Conservation (phyloP, 2,797 vertebrate genomes). For the Okamejei kenojei region DNA sequence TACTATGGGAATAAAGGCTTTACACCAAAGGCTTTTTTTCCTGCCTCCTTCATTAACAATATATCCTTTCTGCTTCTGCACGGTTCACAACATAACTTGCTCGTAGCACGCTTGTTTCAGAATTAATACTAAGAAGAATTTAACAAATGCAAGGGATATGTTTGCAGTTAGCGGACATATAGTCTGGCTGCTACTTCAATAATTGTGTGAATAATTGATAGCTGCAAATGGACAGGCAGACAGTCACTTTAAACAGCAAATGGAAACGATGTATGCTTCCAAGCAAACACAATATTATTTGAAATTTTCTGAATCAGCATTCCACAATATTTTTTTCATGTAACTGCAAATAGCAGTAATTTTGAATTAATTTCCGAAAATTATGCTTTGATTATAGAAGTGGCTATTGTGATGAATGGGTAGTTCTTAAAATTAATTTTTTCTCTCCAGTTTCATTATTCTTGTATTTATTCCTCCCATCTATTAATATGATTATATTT, state of each 20-base stretch:
- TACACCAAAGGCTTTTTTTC: neutral
- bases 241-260: neutral
- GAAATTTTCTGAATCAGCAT: neutral
- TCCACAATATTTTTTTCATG: neutral
- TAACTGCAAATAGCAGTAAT: neutral
- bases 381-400: neutral
- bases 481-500: neutral
- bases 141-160: neutral
- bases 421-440: neutral
- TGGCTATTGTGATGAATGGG: neutral
- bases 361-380: neutral
- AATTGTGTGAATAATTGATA: constrained; percentile 25
- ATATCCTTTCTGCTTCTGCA: neutral
- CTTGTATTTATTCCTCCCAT: neutral
- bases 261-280: neutral
- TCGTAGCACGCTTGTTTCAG: neutral
- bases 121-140: neutral
- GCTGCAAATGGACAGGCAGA: neutral
- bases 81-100: neutral
- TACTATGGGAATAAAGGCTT: neutral
- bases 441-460: no score
- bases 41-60: neutral
- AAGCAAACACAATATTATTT: neutral
- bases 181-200: neutral
- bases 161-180: neutral